Conservation (phyloP, 2,113 vertebrate species). For the cat (Felis catus) region DNA sequence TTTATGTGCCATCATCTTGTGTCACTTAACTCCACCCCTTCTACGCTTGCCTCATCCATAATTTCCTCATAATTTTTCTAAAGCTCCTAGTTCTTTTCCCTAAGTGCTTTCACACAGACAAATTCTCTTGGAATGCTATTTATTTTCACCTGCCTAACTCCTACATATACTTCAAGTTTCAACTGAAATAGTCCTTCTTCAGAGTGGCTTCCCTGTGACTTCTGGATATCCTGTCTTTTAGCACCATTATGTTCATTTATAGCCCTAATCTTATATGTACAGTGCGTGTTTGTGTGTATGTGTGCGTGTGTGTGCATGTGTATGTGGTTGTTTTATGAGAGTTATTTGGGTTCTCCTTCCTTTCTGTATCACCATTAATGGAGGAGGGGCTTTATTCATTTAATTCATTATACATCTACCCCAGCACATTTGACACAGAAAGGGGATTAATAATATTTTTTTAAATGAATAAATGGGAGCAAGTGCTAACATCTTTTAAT, state of each 20-base stretch:
- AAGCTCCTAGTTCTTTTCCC: neutral
- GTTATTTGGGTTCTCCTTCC: neutral
- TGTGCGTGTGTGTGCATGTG: neutral
- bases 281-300: neutral
- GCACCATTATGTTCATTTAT: neutral
- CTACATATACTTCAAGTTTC: neutral
- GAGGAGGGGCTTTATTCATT: accelerated
- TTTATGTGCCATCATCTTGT: neutral
- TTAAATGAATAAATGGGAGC: neutral
- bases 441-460: neutral
- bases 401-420: neutral
- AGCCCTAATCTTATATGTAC: neutral
- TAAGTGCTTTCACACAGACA: neutral
- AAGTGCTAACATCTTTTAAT: neutral
- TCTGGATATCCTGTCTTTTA: neutral
- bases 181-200: neutral
- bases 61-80: neutral
- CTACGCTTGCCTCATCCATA: neutral
- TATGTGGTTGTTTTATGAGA: neutral
- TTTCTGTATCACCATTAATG: neutral
- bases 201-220: neutral
- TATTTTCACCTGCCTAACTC: neutral
- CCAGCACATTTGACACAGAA: neutral
- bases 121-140: neutral
- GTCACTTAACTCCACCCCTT: neutral